Conservation (phyloP, 1,140 invertebrate genomes). For the Platyura marginata region DNA sequence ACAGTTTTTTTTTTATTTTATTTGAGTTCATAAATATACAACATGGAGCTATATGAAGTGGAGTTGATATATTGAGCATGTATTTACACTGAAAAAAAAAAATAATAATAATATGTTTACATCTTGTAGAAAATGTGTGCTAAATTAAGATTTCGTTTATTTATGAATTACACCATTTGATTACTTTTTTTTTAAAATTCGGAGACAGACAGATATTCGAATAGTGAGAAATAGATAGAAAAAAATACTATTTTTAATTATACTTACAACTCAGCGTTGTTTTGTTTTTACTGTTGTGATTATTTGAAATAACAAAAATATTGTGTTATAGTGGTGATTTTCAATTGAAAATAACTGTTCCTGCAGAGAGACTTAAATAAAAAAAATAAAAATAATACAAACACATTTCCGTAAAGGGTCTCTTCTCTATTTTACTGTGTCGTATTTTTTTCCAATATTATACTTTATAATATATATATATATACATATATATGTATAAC, state of each 20-base stretch:
- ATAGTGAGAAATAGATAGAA: not conserved
- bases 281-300: not conserved
- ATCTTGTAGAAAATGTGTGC: not conserved
- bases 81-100: not conserved
- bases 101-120: not conserved
- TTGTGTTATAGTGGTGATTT: not conserved
- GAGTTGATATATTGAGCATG: not conserved
- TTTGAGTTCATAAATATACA: not conserved
- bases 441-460: not conserved
- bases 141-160: not conserved
- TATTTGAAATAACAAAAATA: not conserved
- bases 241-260: too few species aligned
- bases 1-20: not conserved
- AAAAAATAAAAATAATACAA: too few species aligned
- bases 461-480: not conserved
- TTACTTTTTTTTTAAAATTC: not conserved
- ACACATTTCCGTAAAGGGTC: not conserved
- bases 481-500: not conserved
- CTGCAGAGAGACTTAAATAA: too few species aligned
- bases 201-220: not conserved
- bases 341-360: too few species aligned
- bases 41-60: not conserved
- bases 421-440: not conserved
- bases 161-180: not conserved
- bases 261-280: too few species aligned